These are phyloP conservation scores for Actinia tenebrosa DNA, from an alignment of 64 coral and sea anemone species.

Conservation along the genomic window DNA sequence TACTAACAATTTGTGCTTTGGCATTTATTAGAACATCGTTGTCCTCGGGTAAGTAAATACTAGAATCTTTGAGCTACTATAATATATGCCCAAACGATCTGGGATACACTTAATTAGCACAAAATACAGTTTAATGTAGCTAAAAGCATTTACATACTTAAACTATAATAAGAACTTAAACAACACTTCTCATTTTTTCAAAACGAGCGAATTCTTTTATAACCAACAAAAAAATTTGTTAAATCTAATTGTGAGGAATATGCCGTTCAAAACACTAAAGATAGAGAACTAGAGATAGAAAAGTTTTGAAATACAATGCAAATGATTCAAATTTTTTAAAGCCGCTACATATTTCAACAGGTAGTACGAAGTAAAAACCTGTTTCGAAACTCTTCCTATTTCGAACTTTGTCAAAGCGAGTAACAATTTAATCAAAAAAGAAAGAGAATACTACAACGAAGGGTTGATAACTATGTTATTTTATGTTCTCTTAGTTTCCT, in stretches of 20 bases:
- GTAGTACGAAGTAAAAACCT: not conserved
- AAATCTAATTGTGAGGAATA: no score
- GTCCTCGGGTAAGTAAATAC: not conserved
- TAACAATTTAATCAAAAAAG: not conserved
- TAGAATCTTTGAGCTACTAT: not conserved
- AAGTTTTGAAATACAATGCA: not conserved
- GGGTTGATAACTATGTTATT: not conserved
- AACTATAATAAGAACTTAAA: no score
- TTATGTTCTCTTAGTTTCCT: not conserved
- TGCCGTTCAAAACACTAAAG: no score
- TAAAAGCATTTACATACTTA: no score
- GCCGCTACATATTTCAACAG: not conserved
- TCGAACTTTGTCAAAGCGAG: not conserved
- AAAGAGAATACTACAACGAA: not conserved
- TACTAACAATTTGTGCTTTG: slow-evolving; percentile 2
- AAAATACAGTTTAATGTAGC: no score
- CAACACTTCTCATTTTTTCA: no score
- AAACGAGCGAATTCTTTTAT: no score
- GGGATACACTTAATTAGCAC: no score
- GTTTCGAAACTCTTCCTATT: not conserved
- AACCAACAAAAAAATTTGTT: no score
- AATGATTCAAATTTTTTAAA: not conserved
- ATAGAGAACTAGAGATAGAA: not conserved
- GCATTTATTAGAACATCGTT: not conserved
- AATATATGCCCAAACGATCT: not conserved